A percentile compares a stretch with the other conserved stretches of the same genome.
These are phyloP conservation scores for Sialia sialis DNA, from an alignment of 2,113 vertebrate genomes.

Conservation along the genomic window DNA sequence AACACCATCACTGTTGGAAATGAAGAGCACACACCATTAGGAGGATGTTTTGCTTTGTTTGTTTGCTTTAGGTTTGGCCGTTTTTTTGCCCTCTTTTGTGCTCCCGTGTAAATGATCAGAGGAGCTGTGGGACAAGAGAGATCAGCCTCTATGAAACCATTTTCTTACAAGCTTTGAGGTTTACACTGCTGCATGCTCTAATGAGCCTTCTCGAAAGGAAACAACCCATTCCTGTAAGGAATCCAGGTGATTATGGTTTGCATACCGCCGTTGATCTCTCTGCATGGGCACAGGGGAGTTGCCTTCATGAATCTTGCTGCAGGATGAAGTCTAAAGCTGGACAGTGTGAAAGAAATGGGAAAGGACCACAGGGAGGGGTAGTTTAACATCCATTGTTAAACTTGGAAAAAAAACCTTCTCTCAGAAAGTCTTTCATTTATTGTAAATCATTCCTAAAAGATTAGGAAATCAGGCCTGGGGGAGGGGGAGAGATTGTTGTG, in stretches of 20 bases:
- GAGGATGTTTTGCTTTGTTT: constrained; percentile 30
- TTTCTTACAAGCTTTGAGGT: background rate
- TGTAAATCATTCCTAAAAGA: constrained; percentile 41
- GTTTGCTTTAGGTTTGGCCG: background rate
- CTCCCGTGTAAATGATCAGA: constrained; percentile 29
- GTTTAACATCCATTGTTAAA: background rate
- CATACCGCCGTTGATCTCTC: background rate
- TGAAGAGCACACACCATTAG: background rate
- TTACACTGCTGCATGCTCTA: constrained; percentile 11
- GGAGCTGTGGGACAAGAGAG: background rate
- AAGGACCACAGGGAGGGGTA: background rate
- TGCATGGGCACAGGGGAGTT: constrained; percentile 6
- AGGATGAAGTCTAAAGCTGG: constrained; percentile 20
- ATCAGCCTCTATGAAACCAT: background rate
- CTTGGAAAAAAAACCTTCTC: background rate
- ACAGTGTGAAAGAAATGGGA: background rate
- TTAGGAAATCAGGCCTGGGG: constrained; percentile 28
- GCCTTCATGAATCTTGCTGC: constrained; percentile 1
- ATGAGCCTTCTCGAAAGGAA: constrained; percentile 41
- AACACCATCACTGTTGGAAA: background rate
- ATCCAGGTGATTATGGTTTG: constrained; percentile 23
- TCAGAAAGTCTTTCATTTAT: constrained; percentile 33
- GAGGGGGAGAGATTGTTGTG: background rate
- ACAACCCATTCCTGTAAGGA: constrained; percentile 28
- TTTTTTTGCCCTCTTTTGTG: background rate